Evolutionary conservation across 2,888 invertebrate genomes (phyloP), one percentile per base, ranked within the genome.

Genomic region (Andrena flavipes): DNA sequence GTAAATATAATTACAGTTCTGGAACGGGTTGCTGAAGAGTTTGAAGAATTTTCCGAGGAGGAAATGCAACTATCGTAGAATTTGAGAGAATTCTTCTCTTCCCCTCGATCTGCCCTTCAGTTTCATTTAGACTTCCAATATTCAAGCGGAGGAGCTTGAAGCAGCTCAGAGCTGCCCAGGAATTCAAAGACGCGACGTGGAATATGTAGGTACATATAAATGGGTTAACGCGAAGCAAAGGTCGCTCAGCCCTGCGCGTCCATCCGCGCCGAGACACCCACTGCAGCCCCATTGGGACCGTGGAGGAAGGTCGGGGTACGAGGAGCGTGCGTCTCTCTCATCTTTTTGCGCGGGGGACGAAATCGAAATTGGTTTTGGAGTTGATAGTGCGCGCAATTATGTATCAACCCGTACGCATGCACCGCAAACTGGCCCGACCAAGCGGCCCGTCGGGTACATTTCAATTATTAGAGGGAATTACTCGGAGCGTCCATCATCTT

Each of bases 391-490:
- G 74, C 78, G 85, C 87, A 87, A 87, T 87, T 87, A 87, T 87
- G 85, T 87, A 87, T 87, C 87, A 87, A 87, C 76, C 84, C 82
- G 60, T 80, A 86, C 86, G 84, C 80, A 84, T 85, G 80, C 87
- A 87, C 87, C 88, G 87, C 88, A 88, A 87, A 87, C 84, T 86
- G 87, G 88, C 87, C 87, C 88, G 85, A 76, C 76, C 87, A 70
- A 86, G 87, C 82, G 87, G 88, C 88, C 90, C 89, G 91, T 91
- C 91, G 92, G 92, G 93, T 92, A 92, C 93, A 94, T 94, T 94
- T 94, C 94, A 94, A 94, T 94, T 94, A 94, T 94, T 94, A 94
- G 92, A 93, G 93, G 93, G 93, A 94, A 94, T 94, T 93, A 94
- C 93, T 92, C 92, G 91, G 92, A 90, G 92, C 93, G 93, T 93